These are phyloP conservation scores for Penaeus indicus DNA, from an alignment of 1,140 invertebrate species.

Conservation along the genomic window DNA sequence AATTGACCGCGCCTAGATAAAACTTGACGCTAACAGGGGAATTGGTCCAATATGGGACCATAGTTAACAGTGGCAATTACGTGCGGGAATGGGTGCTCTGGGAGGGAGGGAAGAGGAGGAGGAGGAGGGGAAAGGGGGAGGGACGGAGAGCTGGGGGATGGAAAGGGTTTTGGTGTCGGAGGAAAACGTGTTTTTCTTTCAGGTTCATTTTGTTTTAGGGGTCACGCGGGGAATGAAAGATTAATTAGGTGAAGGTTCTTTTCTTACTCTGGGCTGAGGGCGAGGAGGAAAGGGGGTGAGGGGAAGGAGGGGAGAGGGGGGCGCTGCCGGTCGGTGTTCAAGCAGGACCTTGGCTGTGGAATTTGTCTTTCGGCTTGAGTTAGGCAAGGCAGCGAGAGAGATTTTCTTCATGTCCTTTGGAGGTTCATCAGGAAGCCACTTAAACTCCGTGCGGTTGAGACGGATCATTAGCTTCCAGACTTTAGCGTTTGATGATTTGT, in stretches of 20 bases:
- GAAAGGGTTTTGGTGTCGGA: constrained; percentile 44
- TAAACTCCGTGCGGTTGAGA: too few relatives aligned
- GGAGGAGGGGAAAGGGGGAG: not conserved
- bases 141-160: not conserved
- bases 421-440: too few relatives aligned
- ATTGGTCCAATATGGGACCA: constrained; percentile 66
- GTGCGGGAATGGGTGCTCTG: constrained; percentile 55
- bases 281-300: constrained; percentile 5
- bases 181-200: constrained; percentile 51
- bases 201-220: constrained; percentile 61
- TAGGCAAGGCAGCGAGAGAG: too few relatives aligned
- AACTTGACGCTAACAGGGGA: constrained; percentile 66
- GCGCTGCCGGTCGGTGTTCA: too few relatives aligned
- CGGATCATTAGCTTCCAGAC: too few relatives aligned
- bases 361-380: constrained; percentile 8
- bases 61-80: constrained; percentile 66
- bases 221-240: constrained; percentile 61
- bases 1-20: constrained; percentile 66
- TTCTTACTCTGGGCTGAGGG: not conserved
- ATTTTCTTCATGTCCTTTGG: too few relatives aligned
- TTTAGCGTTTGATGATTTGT: too few relatives aligned
- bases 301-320: not conserved
- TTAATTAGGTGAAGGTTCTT: constrained; percentile 60
- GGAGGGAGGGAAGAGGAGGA: constrained; percentile 9
- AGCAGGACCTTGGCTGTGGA: not conserved